Percentiles rank a stretch among this genome's conserved stretches.
phyloP scores from a whole-genome alignment of 2,113 vertebrate genomes.

The Zingel zingel region DNA sequence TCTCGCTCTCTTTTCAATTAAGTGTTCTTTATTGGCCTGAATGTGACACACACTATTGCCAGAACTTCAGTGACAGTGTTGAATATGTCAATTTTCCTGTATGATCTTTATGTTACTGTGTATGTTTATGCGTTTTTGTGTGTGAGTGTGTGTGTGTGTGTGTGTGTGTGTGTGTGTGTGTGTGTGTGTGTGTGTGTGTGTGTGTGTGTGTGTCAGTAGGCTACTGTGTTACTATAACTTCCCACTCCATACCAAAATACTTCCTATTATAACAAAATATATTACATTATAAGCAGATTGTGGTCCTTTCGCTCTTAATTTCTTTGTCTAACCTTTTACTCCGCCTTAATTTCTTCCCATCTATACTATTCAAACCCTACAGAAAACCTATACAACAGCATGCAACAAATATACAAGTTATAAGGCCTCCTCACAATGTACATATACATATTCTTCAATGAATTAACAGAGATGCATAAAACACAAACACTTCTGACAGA shows the following conservation, averaged over 20 bases:
- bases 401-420: neutral
- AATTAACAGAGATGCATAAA: neutral
- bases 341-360: rapidly evolving
- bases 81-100: neutral
- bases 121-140: neutral
- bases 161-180: too few species aligned
- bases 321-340: neutral
- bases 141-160: neutral
- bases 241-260: neutral
- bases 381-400: neutral
- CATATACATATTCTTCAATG: too few species aligned
- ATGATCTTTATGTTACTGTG: neutral
- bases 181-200: neutral
- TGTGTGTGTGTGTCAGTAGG: neutral
- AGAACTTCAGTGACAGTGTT: neutral
- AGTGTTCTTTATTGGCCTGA: neutral
- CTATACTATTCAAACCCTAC: neutral
- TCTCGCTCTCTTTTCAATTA: constrained; percentile 16
- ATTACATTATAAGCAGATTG: too few species aligned
- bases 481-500: neutral
- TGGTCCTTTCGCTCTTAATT: neutral
- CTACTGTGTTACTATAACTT: neutral
- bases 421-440: neutral
- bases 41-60: neutral
- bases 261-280: neutral